Evolutionary conservation across 1,140 invertebrate species (phyloP), one percentile per base, ranked within the genome.

Genomic region (Campoletis sonorensis): DNA sequence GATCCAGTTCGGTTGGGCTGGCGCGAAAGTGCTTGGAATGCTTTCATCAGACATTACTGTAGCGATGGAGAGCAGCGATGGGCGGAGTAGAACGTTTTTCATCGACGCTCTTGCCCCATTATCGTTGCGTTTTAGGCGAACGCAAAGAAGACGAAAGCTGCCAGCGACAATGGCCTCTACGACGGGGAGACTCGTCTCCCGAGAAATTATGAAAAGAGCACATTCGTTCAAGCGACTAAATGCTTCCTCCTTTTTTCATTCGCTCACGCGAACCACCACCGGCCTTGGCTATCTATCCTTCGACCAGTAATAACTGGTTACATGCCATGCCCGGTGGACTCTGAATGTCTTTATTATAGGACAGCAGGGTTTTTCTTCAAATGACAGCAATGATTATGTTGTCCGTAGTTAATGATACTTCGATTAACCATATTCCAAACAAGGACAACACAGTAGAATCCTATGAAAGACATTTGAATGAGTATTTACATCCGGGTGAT

Each of bases 151-250:
- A 51, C 49, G 26, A 26, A 45, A 45, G 21, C 45, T 30, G 49
- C 23, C 18, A 54, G 26, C 67, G 13, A 70, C 67, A 70, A 70
- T 70, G 67, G n/a, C 67, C 16, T 70, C 27, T 70, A 33, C 18
- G 30, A 75, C 49, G 72, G 54, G n/a, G 13, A 45, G 49, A 49
- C n/a, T n/a, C n/a, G 71, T 4, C 13, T 75, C 13, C 72, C 72
- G 49, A 75, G 23, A 30, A 75, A 75, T 75, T 72, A 72, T 49
- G 70, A 75, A 75, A 75, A 75, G 72, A 54, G 70, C 70, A n/a
- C 21, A 49, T 72, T 72, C 72, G 26, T 75, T 75, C 45, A 18
- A 75, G 72, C 49, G 72, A 26, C 72, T 54, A 58, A 75, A 75
- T 75, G 49, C 72, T 73, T 73, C 26, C 45, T 70, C 30, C 21